Evolutionary conservation across 2,113 vertebrate species (phyloP).

Genomic region (Cacatua alba): DNA sequence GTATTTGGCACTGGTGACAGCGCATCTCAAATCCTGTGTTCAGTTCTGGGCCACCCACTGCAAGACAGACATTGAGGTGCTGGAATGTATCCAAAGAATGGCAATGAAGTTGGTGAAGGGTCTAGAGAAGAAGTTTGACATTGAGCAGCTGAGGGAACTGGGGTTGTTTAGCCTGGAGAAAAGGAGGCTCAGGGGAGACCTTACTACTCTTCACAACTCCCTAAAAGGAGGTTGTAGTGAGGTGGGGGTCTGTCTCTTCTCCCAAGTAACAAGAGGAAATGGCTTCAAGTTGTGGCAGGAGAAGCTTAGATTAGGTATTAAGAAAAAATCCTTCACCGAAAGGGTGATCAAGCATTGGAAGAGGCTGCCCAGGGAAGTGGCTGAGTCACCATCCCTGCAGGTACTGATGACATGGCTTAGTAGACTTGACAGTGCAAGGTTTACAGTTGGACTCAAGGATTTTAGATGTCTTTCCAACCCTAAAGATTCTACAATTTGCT

Average conservation of each 20-base stretch:
- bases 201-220: fast-evolving
- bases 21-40: fast-evolving
- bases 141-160: background rate
- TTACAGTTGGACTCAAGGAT: background rate
- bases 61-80: background rate
- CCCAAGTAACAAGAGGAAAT: background rate
- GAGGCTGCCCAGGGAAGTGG: fast-evolving
- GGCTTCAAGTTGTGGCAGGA: background rate
- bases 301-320: background rate
- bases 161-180: background rate
- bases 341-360: background rate
- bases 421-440: background rate
- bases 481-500: background rate
- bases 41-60: background rate
- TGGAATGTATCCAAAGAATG: fast-evolving
- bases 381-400: background rate
- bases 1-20: fast-evolving
- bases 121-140: background rate
- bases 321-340: background rate
- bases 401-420: background rate
- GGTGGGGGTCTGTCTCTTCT: fast-evolving
- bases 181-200: background rate
- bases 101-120: background rate
- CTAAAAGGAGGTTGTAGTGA: no score
- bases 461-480: background rate